Evolutionary conservation across 2,888 invertebrate genomes (phyloP), one percentile per base, ranked within the genome.

Genomic region (Plusia festucae): DNA sequence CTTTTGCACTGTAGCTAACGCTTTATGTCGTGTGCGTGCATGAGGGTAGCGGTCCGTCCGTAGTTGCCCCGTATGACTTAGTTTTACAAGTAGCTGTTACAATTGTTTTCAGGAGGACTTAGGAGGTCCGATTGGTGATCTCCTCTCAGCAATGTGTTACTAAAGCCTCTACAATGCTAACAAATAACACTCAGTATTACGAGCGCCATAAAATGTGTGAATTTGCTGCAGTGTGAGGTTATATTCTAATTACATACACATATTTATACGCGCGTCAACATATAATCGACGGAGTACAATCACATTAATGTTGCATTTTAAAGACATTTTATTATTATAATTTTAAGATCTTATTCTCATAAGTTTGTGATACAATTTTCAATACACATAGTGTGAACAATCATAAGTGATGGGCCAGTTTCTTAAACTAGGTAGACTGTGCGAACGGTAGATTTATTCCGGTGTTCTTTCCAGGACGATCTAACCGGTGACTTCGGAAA

Each of bases 401-500:
- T 78, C 78, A 79, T 78, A 85, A 91, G 87, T 88, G 90, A 91
- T 93, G 94, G 94, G 94, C 91, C 93, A 93, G 94, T 93, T 91
- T 92, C 84, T 81, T 63, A 11, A 49, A 64, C 68, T 80, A 78
- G 80, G 56, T 81, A 79, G 82, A 79, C 86, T 89, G 87, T 84
- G 64, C 86, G 87, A 81, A 85, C 86, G 85, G 87, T 89, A 87
- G 88, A 82, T 81, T 85, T 85, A 88, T 91, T 90, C 87, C 87
- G 85, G 85, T 89, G 87, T 92, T 92, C 88, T 93, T 95, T 95
- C 81, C 96, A 97, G 96, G 96, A 96, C 82, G 97, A 97, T 92
- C 93, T 96, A 83, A 95, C 95, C 77, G 97, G 97, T 84, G 97
- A 97, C 94, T 97, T 96, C 95, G 95, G 94, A 92, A 94, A 96